These are phyloP conservation scores for Coregonus clupeaformis DNA, from an alignment of 2,113 vertebrate genomes.

Conservation along the genomic window DNA sequence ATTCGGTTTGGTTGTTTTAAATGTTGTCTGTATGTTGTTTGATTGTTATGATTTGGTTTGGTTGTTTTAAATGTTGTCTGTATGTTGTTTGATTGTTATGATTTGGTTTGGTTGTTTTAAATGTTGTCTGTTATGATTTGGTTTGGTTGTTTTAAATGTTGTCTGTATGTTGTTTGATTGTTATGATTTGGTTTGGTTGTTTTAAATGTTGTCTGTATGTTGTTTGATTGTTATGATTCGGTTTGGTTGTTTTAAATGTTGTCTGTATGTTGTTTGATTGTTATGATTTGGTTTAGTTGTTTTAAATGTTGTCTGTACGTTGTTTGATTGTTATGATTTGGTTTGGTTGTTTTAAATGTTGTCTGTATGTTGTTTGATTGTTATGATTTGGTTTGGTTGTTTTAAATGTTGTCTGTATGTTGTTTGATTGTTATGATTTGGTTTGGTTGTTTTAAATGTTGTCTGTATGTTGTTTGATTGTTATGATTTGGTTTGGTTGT, in stretches of 20 bases:
- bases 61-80: constrained; percentile 27
- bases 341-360: background rate
- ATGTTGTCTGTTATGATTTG: constrained; percentile 50
- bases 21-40: constrained; percentile 34
- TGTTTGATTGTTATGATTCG: background rate
- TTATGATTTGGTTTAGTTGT: too few species aligned
- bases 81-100: constrained; percentile 7
- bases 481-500: too few species aligned
- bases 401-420: constrained; percentile 34
- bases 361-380: constrained; percentile 35
- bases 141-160: too few species aligned
- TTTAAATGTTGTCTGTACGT: constrained; percentile 34
- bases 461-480: constrained; percentile 35
- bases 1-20: too few species aligned
- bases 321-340: background rate
- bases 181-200: too few species aligned
- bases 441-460: background rate
- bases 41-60: too few species aligned
- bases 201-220: constrained; percentile 34
- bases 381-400: too few species aligned
- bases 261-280: constrained; percentile 35
- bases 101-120: too few species aligned
- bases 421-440: background rate
- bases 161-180: constrained; percentile 25
- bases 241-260: background rate